Conservation (phyloP, 1,140 invertebrate genomes). For the Drosophila ananassae region DNA sequence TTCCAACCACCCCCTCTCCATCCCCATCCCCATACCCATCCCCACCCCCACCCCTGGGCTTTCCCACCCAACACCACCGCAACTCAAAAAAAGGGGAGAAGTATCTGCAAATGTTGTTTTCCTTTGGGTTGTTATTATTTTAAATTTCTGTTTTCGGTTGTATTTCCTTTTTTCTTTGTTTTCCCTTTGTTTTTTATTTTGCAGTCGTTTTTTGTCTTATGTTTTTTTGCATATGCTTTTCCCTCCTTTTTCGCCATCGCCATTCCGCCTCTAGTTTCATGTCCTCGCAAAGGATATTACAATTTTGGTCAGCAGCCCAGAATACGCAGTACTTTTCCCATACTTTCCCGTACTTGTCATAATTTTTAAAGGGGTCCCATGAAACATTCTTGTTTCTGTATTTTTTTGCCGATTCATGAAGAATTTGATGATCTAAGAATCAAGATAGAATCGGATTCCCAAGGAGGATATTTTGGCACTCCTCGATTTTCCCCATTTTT, state of each 20-base stretch:
- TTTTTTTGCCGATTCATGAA: too few species aligned
- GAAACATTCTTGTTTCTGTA: too few species aligned
- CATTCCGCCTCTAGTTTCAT: constrained; percentile 6
- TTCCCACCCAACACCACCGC: constrained; percentile 33
- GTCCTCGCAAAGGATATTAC: not conserved
- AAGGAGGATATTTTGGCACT: too few species aligned
- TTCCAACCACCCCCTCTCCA: constrained; percentile 23
- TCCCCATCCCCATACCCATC: not conserved
- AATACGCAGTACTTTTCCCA: too few species aligned
- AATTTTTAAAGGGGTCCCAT: too few species aligned
- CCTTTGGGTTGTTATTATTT: constrained; percentile 82
- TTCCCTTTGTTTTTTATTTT: constrained; percentile 37
- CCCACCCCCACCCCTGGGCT: not conserved
- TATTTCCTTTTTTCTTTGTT: constrained; percentile 39
- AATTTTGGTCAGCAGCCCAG: not conserved
- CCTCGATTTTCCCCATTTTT: too few species aligned
- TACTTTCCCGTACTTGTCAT: too few species aligned
- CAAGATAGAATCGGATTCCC: too few species aligned
- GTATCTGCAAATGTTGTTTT: constrained; percentile 82
- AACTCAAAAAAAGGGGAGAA: constrained; percentile 31
- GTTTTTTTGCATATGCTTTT: constrained; percentile 9
- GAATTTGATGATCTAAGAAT: too few species aligned
- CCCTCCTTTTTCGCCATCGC: constrained; percentile 4
- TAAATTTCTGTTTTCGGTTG: constrained; percentile 61
- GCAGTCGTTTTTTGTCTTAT: constrained; percentile 17